A percentile compares a stretch with the other conserved stretches of the same genome.
phyloP scores from a whole-genome alignment of 1,140 invertebrate genomes.

The Philotrypesis tridentata region DNA sequence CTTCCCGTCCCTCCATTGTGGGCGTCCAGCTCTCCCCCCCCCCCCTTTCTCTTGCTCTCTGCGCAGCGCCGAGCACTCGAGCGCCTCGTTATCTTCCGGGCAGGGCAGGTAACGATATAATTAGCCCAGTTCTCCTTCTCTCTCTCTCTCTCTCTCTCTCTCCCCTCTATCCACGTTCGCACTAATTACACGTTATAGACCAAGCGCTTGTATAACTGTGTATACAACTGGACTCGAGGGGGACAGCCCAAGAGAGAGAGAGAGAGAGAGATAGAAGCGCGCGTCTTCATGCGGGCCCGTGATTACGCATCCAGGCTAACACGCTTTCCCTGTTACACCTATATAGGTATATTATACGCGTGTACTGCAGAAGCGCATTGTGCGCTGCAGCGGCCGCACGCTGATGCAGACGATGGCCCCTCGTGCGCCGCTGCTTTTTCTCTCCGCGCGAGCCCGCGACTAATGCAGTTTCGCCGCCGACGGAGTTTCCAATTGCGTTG shows the following conservation, averaged over 20 bases:
- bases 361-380: no score
- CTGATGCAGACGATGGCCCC: no score
- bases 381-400: not conserved
- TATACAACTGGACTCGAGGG: not conserved
- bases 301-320: slow-evolving; percentile 6
- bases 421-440: no score
- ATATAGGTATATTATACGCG: not conserved
- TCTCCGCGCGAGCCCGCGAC: no score
- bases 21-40: not conserved
- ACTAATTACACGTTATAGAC: not conserved
- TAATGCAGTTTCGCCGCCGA: not conserved
- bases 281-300: not conserved
- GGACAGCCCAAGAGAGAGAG: not conserved
- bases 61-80: not conserved
- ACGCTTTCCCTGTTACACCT: not conserved
- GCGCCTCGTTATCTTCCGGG: slow-evolving; percentile 5
- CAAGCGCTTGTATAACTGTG: not conserved
- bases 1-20: not conserved
- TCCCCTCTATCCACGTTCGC: not conserved
- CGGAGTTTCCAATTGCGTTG: not conserved
- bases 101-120: slow-evolving; percentile 12
- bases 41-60: not conserved
- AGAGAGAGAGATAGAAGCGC: not conserved
- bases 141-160: no score
- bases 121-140: not conserved